Conservation (phyloP, 2,888 invertebrate genomes). For the Himalopsyche anomala region DNA sequence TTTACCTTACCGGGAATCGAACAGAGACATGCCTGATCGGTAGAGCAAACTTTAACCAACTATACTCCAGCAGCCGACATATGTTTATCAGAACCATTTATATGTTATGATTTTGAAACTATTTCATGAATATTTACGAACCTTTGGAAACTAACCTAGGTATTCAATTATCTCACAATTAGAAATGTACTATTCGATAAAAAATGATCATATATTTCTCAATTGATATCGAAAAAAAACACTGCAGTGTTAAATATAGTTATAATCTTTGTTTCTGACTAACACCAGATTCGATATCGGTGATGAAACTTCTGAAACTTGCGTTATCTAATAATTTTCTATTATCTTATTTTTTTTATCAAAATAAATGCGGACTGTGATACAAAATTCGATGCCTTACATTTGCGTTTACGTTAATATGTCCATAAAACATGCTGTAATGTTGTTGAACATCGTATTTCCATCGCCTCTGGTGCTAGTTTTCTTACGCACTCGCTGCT, state of each 20-base stretch:
- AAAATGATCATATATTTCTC: too few species aligned
- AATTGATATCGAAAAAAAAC: too few species aligned
- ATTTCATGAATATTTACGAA: too few species aligned
- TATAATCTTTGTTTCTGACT: background rate
- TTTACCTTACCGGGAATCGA: too few species aligned
- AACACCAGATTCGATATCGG: background rate
- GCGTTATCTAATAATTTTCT: background rate
- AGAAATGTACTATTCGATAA: too few species aligned
- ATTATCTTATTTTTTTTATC: slow-evolving; percentile 22
- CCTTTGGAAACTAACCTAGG: too few species aligned
- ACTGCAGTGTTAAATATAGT: background rate
- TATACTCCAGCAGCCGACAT: too few species aligned
- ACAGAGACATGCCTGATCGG: too few species aligned
- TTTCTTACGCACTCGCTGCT: slow-evolving; percentile 23
- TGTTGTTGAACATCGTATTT: slow-evolving; percentile 20
- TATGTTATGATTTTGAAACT: too few species aligned
- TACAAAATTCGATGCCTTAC: background rate
- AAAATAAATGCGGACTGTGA: background rate
- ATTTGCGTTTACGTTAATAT: slow-evolving; percentile 29
- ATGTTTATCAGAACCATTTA: too few species aligned
- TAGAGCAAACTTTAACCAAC: too few species aligned
- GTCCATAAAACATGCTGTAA: slow-evolving; percentile 33
- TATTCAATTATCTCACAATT: too few species aligned
- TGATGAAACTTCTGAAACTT: background rate
- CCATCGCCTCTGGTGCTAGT: background rate